Evolutionary conservation across 2,797 vertebrate species (phyloP), one percentile per base, ranked within the genome.

Genomic region (Alectoris magna): DNA sequence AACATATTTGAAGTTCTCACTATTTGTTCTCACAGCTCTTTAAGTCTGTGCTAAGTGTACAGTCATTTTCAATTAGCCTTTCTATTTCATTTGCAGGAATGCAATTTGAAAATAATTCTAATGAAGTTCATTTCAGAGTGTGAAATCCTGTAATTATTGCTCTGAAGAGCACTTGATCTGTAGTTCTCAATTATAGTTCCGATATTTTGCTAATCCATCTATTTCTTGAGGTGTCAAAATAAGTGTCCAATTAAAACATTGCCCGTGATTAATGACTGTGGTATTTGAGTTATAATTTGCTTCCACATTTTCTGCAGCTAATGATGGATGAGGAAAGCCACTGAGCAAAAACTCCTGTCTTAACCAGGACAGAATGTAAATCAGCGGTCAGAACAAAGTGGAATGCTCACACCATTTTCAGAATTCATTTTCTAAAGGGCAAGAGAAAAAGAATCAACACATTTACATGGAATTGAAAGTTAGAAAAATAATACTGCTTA

Each of bases 211-310:
- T 73, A 48, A 68, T 70, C 13, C 2, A 22, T 34, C 34, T 39
- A 27, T 84, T 81, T 84, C 24, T 82, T 69, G 59, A 68, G 14
- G 17, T 88, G 80, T 86, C 69, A 72, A 87, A 88, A 91, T 36
- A 1, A 17, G 29, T 62, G 55, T 48, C 59, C 2, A 72, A 9
- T 80, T 56, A 51, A 89, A 80, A 74, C 8, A n/a, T 6, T 58
- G 3, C 2, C 22, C 85, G 8, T 77, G 79, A 83, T 68, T 85
- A 82, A 91, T 59, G 19, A 64, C 19, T 49, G 8, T 46, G 7
- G 3, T 9, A 6, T 66, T 77, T 83, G 27, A 36, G 10, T 78
- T 84, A 66, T 23, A 80, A 59, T 81, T 80, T 86, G 5, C 11
- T 91, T 93, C 14, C 1, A 10, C 1, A 48, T 78, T 63, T 91